Conservation (phyloP, 2,113 vertebrate genomes). For the Paramormyrops kingsleyae region DNA sequence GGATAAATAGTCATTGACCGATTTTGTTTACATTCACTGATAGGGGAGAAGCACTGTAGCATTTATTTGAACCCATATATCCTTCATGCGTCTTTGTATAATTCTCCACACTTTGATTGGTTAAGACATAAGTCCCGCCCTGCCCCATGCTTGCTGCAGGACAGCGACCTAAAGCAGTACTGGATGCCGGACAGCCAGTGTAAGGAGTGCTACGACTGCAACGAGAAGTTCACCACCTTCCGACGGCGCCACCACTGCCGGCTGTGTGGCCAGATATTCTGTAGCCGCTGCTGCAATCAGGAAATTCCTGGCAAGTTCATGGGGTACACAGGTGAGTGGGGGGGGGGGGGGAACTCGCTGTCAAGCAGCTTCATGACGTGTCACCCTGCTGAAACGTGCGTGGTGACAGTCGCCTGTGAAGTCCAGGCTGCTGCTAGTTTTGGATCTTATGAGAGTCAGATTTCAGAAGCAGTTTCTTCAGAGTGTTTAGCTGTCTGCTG, state of each 20-base stretch:
- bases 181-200: constrained; percentile 99
- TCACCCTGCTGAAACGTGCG: not conserved
- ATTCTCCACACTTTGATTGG: not conserved
- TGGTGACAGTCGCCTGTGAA: not conserved
- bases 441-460: not conserved
- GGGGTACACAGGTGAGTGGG: constrained; percentile 85
- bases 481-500: not conserved
- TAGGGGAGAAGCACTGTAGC: not conserved
- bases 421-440: not conserved
- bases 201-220: constrained; percentile 97
- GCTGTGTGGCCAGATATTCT: constrained; percentile 96
- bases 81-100: not conserved
- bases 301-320: constrained; percentile 98
- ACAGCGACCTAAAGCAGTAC: constrained; percentile 97
- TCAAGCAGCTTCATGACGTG: not conserved
- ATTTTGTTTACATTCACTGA: not conserved
- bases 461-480: not conserved
- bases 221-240: constrained; percentile 97
- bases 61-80: not conserved
- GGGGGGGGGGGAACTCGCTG: not conserved
- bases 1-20: not conserved
- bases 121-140: not conserved
- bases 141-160: constrained; percentile 52
- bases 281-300: constrained; percentile 97
- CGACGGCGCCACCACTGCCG: constrained; percentile 91